Evolutionary conservation across 2,797 vertebrate genomes (phyloP).

Genomic region (Syncerus caffer): DNA sequence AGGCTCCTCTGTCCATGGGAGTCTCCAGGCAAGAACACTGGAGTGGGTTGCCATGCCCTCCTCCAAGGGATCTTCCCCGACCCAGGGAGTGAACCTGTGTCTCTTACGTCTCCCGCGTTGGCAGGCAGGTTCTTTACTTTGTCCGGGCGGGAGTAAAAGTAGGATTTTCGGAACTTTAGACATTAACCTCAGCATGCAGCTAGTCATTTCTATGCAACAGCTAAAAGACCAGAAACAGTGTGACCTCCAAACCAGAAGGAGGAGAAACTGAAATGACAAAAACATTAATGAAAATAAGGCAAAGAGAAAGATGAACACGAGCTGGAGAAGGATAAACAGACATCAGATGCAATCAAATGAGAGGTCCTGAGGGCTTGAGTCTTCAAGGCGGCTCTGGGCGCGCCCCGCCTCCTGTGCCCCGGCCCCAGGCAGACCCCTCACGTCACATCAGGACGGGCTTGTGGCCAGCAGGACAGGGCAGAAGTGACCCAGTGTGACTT

Average conservation of each 20-base stretch:
- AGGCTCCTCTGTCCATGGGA: neutral
- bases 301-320: neutral
- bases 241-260: neutral
- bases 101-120: neutral
- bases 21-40: neutral
- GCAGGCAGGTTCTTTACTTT: neutral
- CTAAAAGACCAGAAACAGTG: neutral
- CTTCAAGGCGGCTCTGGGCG: accelerated
- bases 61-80: neutral
- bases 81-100: neutral
- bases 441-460: accelerated
- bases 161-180: too few species aligned
- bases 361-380: neutral
- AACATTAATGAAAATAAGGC: too few species aligned
- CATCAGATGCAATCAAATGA: too few species aligned
- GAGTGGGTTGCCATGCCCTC: neutral
- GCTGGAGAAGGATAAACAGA: neutral
- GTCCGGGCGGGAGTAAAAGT: neutral
- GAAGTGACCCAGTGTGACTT: neutral
- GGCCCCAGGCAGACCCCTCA: neutral
- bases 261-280: neutral
- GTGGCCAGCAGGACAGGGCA: neutral
- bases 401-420: neutral
- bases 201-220: neutral
- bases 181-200: neutral